A percentile compares a stretch with the other conserved stretches of the same genome.
Evolutionary conservation across 1,140 invertebrate species (phyloP).

Genomic region (Aradophagus sp.): DNA sequence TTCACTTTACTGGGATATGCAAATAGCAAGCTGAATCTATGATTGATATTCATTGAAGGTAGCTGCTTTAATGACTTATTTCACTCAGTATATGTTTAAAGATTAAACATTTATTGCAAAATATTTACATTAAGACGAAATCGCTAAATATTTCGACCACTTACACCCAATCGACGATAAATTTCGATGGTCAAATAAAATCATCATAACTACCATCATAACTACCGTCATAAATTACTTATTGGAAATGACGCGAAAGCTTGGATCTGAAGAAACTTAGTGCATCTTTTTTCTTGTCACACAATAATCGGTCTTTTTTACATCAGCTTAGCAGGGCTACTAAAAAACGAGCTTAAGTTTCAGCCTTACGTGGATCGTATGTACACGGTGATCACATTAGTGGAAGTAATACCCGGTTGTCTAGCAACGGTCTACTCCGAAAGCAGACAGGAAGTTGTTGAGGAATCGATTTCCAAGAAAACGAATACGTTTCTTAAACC

Average conservation of each 20-base stretch:
- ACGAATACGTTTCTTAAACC: too few species aligned
- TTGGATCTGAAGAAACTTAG: not conserved
- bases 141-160: too few species aligned
- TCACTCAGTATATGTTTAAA: too few species aligned
- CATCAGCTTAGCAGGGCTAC: conserved; percentile 9
- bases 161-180: too few species aligned
- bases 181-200: too few species aligned
- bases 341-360: conserved; percentile 33
- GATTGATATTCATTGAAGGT: too few species aligned
- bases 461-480: conserved; percentile 42
- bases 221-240: not conserved
- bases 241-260: not conserved
- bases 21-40: too few species aligned
- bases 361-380: conserved; percentile 30
- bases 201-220: too few species aligned
- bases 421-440: conserved; percentile 44
- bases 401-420: conserved; percentile 38
- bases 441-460: conserved; percentile 34
- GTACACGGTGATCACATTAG: conserved; percentile 42
- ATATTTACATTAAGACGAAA: too few species aligned
- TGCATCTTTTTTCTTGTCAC: conserved; percentile 6
- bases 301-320: conserved; percentile 19
- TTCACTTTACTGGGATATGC: too few species aligned
- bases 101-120: too few species aligned
- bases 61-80: too few species aligned